Base-by-base conservation (phyloP, 1,140 invertebrate species). In the Drosophila takahashii region DNA sequence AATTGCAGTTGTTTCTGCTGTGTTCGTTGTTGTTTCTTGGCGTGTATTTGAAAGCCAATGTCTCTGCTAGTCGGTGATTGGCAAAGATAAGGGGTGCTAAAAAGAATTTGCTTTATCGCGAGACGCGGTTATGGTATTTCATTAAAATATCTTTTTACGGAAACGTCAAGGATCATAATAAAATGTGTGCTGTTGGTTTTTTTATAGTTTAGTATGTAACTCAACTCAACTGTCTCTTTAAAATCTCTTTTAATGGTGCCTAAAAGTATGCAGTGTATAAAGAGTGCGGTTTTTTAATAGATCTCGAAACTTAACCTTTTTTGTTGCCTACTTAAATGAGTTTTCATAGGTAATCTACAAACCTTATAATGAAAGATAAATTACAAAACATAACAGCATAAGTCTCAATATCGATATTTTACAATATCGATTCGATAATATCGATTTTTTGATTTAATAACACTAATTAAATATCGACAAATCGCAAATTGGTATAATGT, bases 1-100 rank as follows among this genome's bases (percentile, higher is more conserved):
- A 65, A 75, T 75, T 75, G 70, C 51, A 65, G 52, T 75, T 45
- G 48, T 50, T 41, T 50, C 36, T 50, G 41, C 65, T 32, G 32
- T 34, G 48, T 45, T 73, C 18, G 45, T 66, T 58, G 48, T 42
- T 64, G 47, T 67, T 62, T 45, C 42, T 79, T 73, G 37, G 39
- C 54, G 15, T 48, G 70, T 42, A 67, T 76, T 76, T 76, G 50
- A 67, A 53, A 76, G 73, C 73, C 73, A 67, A 76, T 80, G 77
- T 70, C 77, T 61, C 34, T 77, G 51, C 53, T 62, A 50, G 54
- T 54, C 37, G 41, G 65, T 42, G 39, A 64, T 73, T 78, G 53
- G 53, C 53, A 57, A 9, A 22, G 39, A 45, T 53, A 81, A 53
- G 15, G 57, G 79, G 65, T 72, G 65, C 29, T 7, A 27, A 8